These are phyloP conservation scores for Bruchidius siliquastri DNA, from an alignment of 2,888 invertebrate species.

Conservation along the genomic window DNA sequence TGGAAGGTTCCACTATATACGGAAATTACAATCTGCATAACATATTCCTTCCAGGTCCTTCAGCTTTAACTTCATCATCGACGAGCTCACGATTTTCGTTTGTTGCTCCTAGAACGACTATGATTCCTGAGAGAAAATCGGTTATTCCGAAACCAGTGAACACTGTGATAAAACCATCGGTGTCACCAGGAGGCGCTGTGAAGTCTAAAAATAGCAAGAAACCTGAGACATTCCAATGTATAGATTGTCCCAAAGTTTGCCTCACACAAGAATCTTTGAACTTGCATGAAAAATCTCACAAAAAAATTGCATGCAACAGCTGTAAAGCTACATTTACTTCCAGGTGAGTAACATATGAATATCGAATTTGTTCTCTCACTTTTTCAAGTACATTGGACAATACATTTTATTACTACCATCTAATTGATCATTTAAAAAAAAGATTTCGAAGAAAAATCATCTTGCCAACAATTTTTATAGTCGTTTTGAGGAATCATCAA, in stretches of 20 bases:
- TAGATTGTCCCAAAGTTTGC: slow-evolving; percentile 35
- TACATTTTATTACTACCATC: no score
- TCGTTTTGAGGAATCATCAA: no score
- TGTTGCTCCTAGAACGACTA: slow-evolving; percentile 3
- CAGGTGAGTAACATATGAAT: slow-evolving; percentile 15
- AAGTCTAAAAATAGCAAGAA: not conserved
- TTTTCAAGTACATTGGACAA: no score
- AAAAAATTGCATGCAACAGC: slow-evolving; percentile 32
- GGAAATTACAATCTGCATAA: no score
- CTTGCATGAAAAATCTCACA: slow-evolving; percentile 35
- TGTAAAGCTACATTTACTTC: slow-evolving; percentile 36
- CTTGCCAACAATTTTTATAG: no score
- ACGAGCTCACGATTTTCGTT: not conserved
- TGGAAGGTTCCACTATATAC: no score
- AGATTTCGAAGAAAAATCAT: no score
- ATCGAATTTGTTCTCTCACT: no score
- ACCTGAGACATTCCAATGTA: slow-evolving; percentile 29
- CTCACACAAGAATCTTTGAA: slow-evolving; percentile 26
- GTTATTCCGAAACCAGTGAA: not conserved
- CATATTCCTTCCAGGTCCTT: not conserved
- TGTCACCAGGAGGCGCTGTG: not conserved
- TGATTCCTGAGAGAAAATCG: not conserved
- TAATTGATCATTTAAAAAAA: no score
- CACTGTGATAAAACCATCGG: not conserved
- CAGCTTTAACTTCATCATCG: not conserved